Base-by-base conservation (phyloP, 2,797 vertebrate species). In the Prunella strophiata region DNA sequence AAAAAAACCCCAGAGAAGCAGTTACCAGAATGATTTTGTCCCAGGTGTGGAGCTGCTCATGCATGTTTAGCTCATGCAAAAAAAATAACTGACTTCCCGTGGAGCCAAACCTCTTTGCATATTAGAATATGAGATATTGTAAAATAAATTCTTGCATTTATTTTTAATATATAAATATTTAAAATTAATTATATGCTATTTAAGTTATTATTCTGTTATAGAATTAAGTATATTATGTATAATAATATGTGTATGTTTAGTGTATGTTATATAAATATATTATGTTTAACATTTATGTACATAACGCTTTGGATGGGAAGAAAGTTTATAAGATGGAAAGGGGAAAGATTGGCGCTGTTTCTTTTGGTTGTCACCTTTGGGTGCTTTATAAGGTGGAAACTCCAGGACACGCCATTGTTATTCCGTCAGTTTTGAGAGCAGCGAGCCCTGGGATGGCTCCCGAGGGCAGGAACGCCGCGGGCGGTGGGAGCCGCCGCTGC, bases 401-500 rank as follows among this genome's bases (percentile, higher is more conserved):
- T 17, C 27, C 4, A 3, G 30, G 25, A 15, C 10, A 2, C 1
- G 8, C 13, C 4, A 21, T 8, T 10, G 3, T 5, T 15, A 7
- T 14, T 25, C 10, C 36, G 15, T 0, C 1, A 6, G 6, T 4
- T 12, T 3, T 5, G 2, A 9, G 27, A 23, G 38, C 36, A 9
- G 12, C 5, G 7, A 50, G 2, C 32, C 0, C 36, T 21, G 5
- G 5, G 1, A 0, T n/a, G n/a, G 13, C 29, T 23, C 5, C 11
- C 0, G 3, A n/a, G 4, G 10, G 42, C 34, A 19, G 0, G 10
- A 38, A 15, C 0, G 9, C 27, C 30, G 3, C 0, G 16, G 30
- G 16, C 30, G 4, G 27, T 0, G 34, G 36, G 36, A 18, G 2
- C 20, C 3, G 32, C 54, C 8, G 36, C 80, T n/a, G n/a, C n/a